phyloP scores from a whole-genome alignment of 64 coral and sea anemone species.

The Dendrophyllia cribrosa region DNA sequence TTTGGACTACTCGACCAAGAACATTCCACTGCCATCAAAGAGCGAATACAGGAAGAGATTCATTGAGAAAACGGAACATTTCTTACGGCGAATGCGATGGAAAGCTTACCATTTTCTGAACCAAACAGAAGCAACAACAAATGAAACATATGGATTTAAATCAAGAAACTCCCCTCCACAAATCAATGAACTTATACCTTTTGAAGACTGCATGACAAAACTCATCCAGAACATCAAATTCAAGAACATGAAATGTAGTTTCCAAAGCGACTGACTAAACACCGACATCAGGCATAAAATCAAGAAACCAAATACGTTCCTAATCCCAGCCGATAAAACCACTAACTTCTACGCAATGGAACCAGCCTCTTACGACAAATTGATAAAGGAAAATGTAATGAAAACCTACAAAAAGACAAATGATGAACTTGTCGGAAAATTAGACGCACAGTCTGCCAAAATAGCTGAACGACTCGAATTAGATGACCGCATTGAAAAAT shows the following conservation, averaged over 20 bases:
- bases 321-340: conserved; percentile 31
- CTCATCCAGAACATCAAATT: conserved; percentile 48
- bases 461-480: not conserved
- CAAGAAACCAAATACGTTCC: conserved; percentile 31
- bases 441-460: not conserved
- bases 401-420: too few relatives aligned
- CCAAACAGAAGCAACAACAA: conserved; percentile 23
- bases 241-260: conserved; percentile 28
- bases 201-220: conserved; percentile 33
- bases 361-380: not conserved
- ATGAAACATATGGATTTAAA: conserved; percentile 49
- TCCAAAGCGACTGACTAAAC: conserved; percentile 14
- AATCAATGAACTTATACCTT: conserved; percentile 31
- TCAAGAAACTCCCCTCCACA: too few relatives aligned
- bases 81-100: too few relatives aligned
- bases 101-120: conserved; percentile 1
- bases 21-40: too few relatives aligned
- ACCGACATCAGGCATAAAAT: not conserved
- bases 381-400: too few relatives aligned
- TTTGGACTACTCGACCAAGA: too few relatives aligned
- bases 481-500: not conserved
- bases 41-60: too few relatives aligned
- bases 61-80: too few relatives aligned
- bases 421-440: not conserved
- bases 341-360: conserved; percentile 32